Conservation (phyloP, 1,140 invertebrate genomes). For the Dinoponera quadriceps region DNA sequence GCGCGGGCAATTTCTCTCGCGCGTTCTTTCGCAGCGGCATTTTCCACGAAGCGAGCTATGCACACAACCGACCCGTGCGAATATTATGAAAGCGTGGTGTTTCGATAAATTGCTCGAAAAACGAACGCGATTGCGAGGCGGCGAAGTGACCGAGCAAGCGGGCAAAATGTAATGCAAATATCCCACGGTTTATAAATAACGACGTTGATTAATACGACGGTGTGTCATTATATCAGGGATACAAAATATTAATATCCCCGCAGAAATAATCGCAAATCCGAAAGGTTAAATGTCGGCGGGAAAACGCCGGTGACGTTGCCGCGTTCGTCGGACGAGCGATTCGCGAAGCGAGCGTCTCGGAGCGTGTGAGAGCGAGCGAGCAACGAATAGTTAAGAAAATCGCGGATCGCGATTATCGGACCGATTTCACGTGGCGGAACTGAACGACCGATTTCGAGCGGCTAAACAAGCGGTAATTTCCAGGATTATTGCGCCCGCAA, state of each 20-base stretch:
- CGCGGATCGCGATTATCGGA: constrained; percentile 7
- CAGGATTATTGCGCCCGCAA: constrained; percentile 43
- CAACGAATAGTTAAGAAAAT: constrained; percentile 14
- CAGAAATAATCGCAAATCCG: not conserved
- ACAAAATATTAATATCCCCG: not conserved
- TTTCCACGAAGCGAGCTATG: too few species aligned
- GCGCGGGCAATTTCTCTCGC: too few species aligned
- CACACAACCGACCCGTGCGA: too few species aligned
- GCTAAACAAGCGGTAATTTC: constrained; percentile 27
- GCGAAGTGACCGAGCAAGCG: too few species aligned
- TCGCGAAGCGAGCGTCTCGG: not conserved
- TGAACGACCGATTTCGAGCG: constrained; percentile 37
- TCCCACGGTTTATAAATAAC: not conserved
- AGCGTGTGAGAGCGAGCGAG: not conserved
- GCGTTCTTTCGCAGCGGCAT: too few species aligned
- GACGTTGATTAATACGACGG: not conserved
- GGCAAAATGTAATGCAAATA: not conserved
- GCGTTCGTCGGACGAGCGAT: not conserved
- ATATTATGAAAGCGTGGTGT: too few species aligned
- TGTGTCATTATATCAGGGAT: not conserved
- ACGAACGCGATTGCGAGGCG: too few species aligned
- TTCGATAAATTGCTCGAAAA: too few species aligned
- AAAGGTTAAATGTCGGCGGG: not conserved
- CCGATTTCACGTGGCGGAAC: constrained; percentile 6
- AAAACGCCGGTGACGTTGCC: not conserved